phyloP scores from a whole-genome alignment of 1,140 invertebrate species.

The Drosophila triauraria region DNA sequence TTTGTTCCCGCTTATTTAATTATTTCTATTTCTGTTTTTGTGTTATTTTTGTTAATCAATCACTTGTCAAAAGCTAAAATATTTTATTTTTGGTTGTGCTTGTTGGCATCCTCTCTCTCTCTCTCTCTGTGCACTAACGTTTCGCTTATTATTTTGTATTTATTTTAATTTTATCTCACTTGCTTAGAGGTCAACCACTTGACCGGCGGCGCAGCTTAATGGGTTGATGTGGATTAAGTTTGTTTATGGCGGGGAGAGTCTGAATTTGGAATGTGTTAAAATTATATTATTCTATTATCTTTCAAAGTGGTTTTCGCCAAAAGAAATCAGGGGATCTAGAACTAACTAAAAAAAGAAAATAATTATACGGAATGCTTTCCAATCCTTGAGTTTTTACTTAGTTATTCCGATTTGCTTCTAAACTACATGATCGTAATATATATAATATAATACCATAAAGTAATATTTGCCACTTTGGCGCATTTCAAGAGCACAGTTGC shows the following conservation, averaged over 20 bases:
- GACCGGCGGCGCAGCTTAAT: conserved; percentile 28
- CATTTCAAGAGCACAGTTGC: no score
- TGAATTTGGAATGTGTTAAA: conserved; percentile 18
- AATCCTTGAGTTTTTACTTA: neutral
- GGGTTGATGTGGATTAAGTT: conserved; percentile 30
- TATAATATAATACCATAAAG: no score
- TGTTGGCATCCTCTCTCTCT: conserved; percentile 26
- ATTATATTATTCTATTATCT: conserved; percentile 3
- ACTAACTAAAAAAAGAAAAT: neutral
- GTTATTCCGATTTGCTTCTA: no score
- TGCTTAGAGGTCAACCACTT: conserved; percentile 73
- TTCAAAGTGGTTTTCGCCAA: neutral
- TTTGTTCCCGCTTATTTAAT: conserved; percentile 6
- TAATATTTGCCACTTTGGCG: no score
- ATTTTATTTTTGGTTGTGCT: conserved; percentile 8
- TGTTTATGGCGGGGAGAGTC: conserved; percentile 24
- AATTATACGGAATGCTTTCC: no score
- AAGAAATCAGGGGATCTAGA: neutral
- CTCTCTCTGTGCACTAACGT: conserved; percentile 15
- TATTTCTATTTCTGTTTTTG: conserved; percentile 44
- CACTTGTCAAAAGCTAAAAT: conserved; percentile 55
- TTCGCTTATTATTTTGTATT: conserved; percentile 35
- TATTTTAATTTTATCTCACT: conserved; percentile 58
- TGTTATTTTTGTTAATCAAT: conserved; percentile 65
- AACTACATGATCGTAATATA: no score